Evolutionary conservation across 2,797 vertebrate genomes (phyloP).

Genomic region (Periophthalmus magnuspinnatus): DNA sequence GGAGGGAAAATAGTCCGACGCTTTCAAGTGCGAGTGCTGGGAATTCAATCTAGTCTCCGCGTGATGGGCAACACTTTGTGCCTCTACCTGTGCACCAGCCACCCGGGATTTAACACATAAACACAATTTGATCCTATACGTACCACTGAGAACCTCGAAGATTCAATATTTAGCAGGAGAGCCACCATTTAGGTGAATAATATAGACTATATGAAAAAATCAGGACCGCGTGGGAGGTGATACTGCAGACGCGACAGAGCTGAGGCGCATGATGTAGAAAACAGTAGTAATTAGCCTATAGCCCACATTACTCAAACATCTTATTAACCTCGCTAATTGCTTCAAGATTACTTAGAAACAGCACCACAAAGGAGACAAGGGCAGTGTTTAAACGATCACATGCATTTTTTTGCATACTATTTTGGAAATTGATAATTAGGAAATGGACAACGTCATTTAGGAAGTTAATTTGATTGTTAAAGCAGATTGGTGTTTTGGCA

Average conservation of each 20-base stretch:
- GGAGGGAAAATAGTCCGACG: conserved; percentile 29
- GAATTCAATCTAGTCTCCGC: conserved; percentile 41
- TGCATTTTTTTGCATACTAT: neutral
- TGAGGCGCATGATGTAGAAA: neutral
- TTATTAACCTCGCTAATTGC: conserved; percentile 3
- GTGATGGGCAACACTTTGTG: conserved; percentile 46
- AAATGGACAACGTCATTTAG: neutral
- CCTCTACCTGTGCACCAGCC: conserved; percentile 18
- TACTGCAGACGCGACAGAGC: neutral
- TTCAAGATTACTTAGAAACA: conserved; percentile 1
- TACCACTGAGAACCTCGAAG: neutral
- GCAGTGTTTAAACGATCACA: neutral
- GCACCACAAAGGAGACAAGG: neutral
- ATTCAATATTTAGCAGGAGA: neutral
- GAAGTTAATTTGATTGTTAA: neutral
- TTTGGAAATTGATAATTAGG: neutral
- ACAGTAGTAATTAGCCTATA: neutral
- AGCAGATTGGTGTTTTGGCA: neutral
- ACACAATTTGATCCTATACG: conserved; percentile 1
- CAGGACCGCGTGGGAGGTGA: no score
- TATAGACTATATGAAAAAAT: neutral
- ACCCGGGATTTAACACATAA: conserved; percentile 31
- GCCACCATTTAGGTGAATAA: neutral
- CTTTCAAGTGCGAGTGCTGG: conserved; percentile 34
- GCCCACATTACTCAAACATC: neutral